These are phyloP conservation scores for Drosophila meridiana DNA, from an alignment of 2,888 invertebrate genomes.

Conservation along the genomic window DNA sequence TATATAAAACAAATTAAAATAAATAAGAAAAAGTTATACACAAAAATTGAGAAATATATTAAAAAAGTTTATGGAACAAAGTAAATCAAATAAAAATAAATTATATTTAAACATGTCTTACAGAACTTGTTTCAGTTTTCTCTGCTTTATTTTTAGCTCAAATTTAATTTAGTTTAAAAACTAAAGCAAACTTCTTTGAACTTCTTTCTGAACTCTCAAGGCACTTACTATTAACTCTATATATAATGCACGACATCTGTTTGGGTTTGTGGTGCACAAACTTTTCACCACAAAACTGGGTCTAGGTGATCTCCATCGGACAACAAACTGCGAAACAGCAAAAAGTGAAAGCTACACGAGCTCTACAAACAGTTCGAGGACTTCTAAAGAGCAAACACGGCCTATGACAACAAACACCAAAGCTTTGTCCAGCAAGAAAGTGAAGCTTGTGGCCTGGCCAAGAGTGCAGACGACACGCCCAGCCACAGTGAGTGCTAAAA, in stretches of 20 bases:
- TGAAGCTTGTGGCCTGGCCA: conserved; percentile 3
- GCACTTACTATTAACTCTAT: not conserved
- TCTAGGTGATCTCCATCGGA: not conserved
- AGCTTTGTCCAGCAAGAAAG: not conserved
- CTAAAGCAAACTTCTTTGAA: not conserved
- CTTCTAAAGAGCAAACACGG: conserved; percentile 1
- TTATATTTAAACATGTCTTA: too few relatives aligned
- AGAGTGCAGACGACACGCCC: not conserved
- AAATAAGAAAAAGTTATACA: too few relatives aligned
- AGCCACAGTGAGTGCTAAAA: conserved; percentile 3
- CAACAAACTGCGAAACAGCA: not conserved
- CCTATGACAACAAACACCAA: conserved; percentile 1
- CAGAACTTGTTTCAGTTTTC: rapidly evolving
- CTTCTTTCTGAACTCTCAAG: not conserved
- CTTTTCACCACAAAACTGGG: not conserved
- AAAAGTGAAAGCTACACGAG: conserved; percentile 10
- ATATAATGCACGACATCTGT: not conserved
- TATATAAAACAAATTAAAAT: too few relatives aligned
- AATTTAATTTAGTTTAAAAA: not conserved
- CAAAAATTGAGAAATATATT: too few relatives aligned
- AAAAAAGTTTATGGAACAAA: too few relatives aligned
- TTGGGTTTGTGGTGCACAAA: not conserved
- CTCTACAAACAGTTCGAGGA: conserved; percentile 12
- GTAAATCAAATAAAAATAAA: too few relatives aligned
- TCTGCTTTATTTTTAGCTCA: not conserved